A percentile compares a stretch with the other conserved stretches of the same genome.
These are phyloP conservation scores for Babylonia areolata DNA, from an alignment of 1,140 invertebrate genomes.

Conservation along the genomic window DNA sequence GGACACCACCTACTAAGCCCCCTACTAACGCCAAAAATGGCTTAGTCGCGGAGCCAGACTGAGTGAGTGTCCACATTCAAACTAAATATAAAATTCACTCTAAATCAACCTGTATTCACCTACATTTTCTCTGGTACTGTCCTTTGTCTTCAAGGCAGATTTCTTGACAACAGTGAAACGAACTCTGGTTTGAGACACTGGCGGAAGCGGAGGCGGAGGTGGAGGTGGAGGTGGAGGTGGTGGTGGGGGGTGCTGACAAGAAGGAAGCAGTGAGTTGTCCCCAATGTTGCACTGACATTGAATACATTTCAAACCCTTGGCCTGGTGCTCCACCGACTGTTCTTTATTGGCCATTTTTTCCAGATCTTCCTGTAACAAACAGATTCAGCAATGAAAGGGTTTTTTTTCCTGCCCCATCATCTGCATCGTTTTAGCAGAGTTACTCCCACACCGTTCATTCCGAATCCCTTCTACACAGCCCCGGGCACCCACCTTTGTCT, in stretches of 20 bases:
- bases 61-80: too few relatives aligned
- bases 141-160: neutral
- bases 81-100: too few relatives aligned
- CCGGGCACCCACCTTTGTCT: too few relatives aligned
- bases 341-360: neutral
- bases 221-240: slow-evolving; percentile 35
- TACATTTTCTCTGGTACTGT: neutral
- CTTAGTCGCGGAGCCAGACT: too few relatives aligned
- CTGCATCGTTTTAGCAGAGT: too few relatives aligned
- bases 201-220: slow-evolving; percentile 38
- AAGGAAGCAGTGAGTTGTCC: neutral
- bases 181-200: neutral
- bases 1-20: too few relatives aligned
- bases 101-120: neutral
- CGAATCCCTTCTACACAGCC: too few relatives aligned
- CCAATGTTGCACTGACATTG: neutral
- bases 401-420: too few relatives aligned
- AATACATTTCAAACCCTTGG: neutral
- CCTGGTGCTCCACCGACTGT: neutral
- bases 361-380: neutral
- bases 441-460: too few relatives aligned
- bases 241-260: slow-evolving; percentile 8
- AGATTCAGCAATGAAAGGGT: neutral
- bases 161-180: neutral
- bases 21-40: too few relatives aligned